Percentiles rank a stretch among this genome's conserved stretches.
Conservation (phyloP, 2,797 vertebrate genomes). For the Fistularia commersonii region DNA sequence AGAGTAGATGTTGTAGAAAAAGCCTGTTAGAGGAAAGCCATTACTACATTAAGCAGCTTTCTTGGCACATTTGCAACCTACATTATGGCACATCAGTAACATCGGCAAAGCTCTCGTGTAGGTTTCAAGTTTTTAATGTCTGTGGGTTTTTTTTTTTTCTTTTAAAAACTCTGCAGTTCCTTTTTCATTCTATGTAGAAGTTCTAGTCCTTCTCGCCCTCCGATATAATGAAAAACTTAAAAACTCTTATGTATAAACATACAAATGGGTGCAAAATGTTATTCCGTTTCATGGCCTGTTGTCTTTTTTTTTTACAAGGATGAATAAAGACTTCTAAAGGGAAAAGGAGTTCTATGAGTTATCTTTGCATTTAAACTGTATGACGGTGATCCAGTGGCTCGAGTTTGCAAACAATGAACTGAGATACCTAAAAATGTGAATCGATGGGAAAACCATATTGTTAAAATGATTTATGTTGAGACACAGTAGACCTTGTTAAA, state of each 20-base stretch:
- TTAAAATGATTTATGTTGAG: constrained; percentile 56
- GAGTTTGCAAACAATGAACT: constrained; percentile 42
- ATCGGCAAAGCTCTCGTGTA: constrained; percentile 36
- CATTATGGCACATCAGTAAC: constrained; percentile 48
- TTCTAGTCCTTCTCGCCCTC: constrained; percentile 63
- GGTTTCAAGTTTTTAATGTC: constrained; percentile 18
- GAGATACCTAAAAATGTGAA: constrained; percentile 36
- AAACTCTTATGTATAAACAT: constrained; percentile 65
- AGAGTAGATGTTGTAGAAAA: constrained; percentile 26
- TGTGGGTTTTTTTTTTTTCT: constrained; percentile 30
- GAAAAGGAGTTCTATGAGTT: constrained; percentile 36
- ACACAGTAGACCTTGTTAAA: constrained; percentile 52
- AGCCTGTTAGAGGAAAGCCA: constrained; percentile 43
- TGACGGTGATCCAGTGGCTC: not conserved
- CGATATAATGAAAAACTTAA: constrained; percentile 63
- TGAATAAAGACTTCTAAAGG: constrained; percentile 69
- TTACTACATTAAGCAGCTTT: constrained; percentile 49
- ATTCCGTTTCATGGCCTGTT: constrained; percentile 64
- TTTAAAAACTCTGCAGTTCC: constrained; percentile 57
- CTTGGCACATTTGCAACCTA: constrained; percentile 42
- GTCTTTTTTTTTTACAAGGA: constrained; percentile 72
- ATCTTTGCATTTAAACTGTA: constrained; percentile 20
- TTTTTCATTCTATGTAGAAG: constrained; percentile 65
- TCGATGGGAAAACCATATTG: constrained; percentile 48
- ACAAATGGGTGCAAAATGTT: constrained; percentile 64